Percentiles rank a stretch among this genome's conserved stretches.
Conservation (phyloP, 2,888 invertebrate genomes). For the Peribatodes rhomboidaria region DNA sequence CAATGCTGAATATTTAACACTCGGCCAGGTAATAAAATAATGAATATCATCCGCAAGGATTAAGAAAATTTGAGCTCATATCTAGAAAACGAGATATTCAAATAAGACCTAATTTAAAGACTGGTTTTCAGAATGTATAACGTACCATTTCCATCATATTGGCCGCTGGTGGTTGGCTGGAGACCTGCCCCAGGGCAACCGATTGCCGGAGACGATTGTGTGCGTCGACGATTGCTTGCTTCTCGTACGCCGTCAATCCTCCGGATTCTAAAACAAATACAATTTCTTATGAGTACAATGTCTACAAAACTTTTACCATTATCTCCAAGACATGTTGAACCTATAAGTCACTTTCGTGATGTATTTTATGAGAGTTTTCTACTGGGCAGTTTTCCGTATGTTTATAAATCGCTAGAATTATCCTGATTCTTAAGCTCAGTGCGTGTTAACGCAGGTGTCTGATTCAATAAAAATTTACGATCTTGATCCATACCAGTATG, state of each 20-base stretch:
- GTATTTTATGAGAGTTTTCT: conserved; percentile 37
- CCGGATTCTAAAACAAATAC: conserved; percentile 84
- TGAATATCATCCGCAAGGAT: conserved; percentile 42
- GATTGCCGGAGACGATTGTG: conserved; percentile 93
- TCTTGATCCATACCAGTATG: conserved; percentile 75
- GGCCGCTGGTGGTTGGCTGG: conserved; percentile 91
- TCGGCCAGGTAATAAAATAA: conserved; percentile 50
- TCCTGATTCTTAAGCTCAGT: conserved; percentile 73
- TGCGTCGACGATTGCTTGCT: conserved; percentile 91
- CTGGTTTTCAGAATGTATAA: conserved; percentile 26
- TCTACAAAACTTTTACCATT: background rate
- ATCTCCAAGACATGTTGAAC: background rate
- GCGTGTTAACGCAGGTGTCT: conserved; percentile 77
- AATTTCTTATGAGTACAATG: conserved; percentile 1
- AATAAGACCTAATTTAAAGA: conserved; percentile 27
- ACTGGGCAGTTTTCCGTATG: conserved; percentile 46
- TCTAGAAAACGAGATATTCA: conserved; percentile 27
- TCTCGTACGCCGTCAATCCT: conserved; percentile 90
- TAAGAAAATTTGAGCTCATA: conserved; percentile 28
- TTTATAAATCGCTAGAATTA: conserved; percentile 66
- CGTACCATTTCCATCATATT: conserved; percentile 95
- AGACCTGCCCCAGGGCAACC: conserved; percentile 92
- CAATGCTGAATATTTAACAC: conserved; percentile 45
- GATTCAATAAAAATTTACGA: conserved; percentile 82
- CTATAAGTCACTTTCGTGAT: background rate